A percentile compares a stretch with the other conserved stretches of the same genome.
phyloP scores from a whole-genome alignment of 2,113 vertebrate genomes.

The Sitta europaea region DNA sequence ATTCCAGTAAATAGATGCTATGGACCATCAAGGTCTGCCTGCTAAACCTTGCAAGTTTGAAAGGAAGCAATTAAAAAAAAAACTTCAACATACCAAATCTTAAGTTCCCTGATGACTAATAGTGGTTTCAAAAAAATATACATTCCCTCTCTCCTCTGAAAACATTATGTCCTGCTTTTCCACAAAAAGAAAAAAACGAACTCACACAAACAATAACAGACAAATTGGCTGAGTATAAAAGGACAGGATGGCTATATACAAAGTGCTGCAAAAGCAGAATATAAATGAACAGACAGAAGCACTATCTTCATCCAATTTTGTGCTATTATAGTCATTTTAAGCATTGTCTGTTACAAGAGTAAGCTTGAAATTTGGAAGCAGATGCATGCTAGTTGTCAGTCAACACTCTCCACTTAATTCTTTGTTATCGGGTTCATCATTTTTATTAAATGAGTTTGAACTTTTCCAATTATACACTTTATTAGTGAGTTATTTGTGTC shows the following conservation, averaged over 20 bases:
- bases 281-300: not conserved
- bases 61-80: not conserved
- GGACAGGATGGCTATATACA: not conserved
- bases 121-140: not conserved
- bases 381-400: not conserved
- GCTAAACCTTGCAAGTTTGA: not conserved
- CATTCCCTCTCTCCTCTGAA: not conserved
- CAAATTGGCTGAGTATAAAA: not conserved
- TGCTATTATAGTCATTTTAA: not conserved
- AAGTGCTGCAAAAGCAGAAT: not conserved
- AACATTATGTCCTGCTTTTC: not conserved
- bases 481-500: not conserved
- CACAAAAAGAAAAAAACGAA: not conserved
- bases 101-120: not conserved
- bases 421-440: rapidly evolving
- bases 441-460: not conserved
- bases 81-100: not conserved
- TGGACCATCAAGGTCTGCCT: not conserved
- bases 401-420: not conserved
- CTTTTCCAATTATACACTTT: not conserved
- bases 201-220: not conserved
- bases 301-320: not conserved
- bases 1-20: not conserved
- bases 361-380: not conserved
- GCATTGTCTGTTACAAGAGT: not conserved